Conservation (phyloP, 1,140 invertebrate genomes). For the Brachionus angularis region DNA sequence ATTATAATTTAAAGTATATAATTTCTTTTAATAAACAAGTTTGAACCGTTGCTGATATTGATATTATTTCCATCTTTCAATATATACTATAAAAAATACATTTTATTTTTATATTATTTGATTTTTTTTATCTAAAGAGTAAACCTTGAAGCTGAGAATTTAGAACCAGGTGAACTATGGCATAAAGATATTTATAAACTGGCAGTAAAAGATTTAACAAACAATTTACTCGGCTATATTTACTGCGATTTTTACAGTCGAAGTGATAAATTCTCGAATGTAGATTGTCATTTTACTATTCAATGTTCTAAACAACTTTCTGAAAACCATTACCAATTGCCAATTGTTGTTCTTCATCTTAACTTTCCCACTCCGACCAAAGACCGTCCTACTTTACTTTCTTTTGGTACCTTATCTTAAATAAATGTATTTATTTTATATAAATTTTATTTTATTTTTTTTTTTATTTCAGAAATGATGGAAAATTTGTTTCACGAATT, state of each 20-base stretch:
- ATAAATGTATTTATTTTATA: neutral
- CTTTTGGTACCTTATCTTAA: conserved; percentile 70
- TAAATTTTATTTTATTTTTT: too few relatives aligned
- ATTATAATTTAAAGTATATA: neutral
- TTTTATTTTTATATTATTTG: too few relatives aligned
- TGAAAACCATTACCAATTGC: conserved; percentile 79
- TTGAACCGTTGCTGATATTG: neutral
- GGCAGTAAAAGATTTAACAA: conserved; percentile 59
- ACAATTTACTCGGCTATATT: conserved; percentile 81
- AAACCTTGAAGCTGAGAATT: conserved; percentile 67
- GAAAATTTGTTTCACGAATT: conserved; percentile 98
- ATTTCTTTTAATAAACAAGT: neutral
- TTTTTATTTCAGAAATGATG: conserved; percentile 58
- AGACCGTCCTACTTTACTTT: conserved; percentile 70
- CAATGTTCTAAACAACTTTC: conserved; percentile 75
- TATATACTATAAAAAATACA: too few relatives aligned
- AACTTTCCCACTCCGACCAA: conserved; percentile 68
- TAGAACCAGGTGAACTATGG: conserved; percentile 77
- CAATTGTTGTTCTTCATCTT: conserved; percentile 88
- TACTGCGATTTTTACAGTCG: conserved; percentile 96
- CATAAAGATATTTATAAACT: conserved; percentile 80
- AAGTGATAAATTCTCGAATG: conserved; percentile 78
- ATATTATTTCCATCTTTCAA: too few relatives aligned
- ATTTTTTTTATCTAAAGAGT: conserved; percentile 62
- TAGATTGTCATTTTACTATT: conserved; percentile 96